Evolutionary conservation across 2,888 invertebrate species (phyloP), one percentile per base, ranked within the genome.

Genomic region (Athalia circularis): DNA sequence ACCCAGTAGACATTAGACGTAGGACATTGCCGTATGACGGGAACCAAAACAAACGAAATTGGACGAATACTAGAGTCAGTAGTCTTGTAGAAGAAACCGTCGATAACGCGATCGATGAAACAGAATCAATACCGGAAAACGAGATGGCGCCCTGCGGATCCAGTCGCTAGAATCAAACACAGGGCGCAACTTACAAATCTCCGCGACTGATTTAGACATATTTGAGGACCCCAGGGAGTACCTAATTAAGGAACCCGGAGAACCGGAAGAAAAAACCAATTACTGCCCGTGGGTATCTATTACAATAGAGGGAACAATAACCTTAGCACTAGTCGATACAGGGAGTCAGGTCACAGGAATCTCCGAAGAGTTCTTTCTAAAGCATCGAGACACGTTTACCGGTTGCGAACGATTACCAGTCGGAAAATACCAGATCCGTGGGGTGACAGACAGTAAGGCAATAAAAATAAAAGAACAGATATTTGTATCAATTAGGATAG

Each of bases 401-500:
- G 11, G 11, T 1, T 70, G 68, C 29, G 68, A 52, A 2, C 13
- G 5, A 45, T 8, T 70, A 9, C 68, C n/a, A n/a, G n/a, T n/a
- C n/a, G n/a, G n/a, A n/a, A n/a, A n/a, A n/a, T n/a, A n/a, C n/a
- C n/a, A n/a, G n/a, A n/a, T n/a, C n/a, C 68, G 8, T 2, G 68
- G 68, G 3, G 54, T 70, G 8, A 57, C 68, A 7, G 54, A 15
- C 0, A 43, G 54, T 4, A 70, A 70, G 11, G 29, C 54, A 8
- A 11, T 54, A 5, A 29, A 2, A 29, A 4, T 70, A 1, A 70
- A 57, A 6, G 54, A 70, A 54, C 68, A 70, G n/a, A 70, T 70
- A 2, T 70, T 13, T 15, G 68, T 15, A 0, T 11, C 11, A 4
- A 9, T 43, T 7, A 70, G 43, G 11, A 9, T 70, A 3, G 68